A percentile compares a stretch with the other conserved stretches of the same genome.
Conservation (phyloP, 1,140 invertebrate genomes). For the Cryptotermes secundus region DNA sequence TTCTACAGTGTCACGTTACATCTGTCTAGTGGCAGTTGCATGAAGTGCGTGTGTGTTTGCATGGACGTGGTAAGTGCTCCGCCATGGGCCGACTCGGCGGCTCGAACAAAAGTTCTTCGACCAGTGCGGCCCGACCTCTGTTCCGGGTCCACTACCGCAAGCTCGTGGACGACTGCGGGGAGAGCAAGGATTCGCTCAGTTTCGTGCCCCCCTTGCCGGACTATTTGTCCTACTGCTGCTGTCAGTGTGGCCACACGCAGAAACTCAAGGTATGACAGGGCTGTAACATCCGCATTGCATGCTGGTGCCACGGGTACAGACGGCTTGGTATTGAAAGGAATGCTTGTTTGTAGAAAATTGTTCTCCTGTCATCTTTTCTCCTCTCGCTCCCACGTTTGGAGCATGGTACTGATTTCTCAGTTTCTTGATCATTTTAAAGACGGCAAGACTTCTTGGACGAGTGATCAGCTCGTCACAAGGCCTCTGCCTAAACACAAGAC, state of each 20-base stretch:
- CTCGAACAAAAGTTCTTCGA: background rate
- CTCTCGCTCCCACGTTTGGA: no score
- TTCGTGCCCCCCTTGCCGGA: conserved; percentile 55
- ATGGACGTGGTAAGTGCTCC: background rate
- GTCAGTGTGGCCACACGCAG: conserved; percentile 62
- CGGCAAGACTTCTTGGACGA: no score
- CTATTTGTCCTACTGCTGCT: conserved; percentile 63
- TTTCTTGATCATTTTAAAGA: no score
- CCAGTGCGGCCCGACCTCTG: conserved; percentile 45
- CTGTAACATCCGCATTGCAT: background rate
- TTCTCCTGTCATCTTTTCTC: no score
- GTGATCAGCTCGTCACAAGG: no score
- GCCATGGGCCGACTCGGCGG: background rate
- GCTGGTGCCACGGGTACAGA: no score
- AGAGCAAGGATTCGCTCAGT: conserved; percentile 48
- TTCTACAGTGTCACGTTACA: no score
- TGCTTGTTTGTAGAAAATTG: no score
- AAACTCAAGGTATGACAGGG: conserved; percentile 55
- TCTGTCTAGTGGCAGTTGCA: no score
- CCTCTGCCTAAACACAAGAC: no score
- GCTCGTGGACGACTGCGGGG: conserved; percentile 56
- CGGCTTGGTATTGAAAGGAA: no score
- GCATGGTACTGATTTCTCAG: no score
- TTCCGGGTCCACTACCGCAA: conserved; percentile 62
- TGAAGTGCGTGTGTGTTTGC: background rate